Conservation (phyloP, 2,888 invertebrate species). For the Sphinx pinastri region DNA sequence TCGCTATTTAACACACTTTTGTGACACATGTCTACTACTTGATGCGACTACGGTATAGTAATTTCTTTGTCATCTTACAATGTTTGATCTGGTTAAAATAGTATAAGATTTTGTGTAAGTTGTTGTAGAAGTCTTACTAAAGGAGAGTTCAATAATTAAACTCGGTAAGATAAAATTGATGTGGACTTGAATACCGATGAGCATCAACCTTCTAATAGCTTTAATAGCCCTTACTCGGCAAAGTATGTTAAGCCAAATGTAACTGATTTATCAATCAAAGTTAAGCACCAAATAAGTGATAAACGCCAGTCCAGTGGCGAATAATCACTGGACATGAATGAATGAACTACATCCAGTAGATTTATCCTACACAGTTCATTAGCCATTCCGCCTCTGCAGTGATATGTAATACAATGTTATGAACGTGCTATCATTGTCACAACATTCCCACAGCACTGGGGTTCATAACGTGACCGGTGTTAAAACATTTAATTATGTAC, state of each 20-base stretch:
- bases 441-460: conserved; percentile 3
- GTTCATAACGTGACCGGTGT: conserved; percentile 4
- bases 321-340: no score
- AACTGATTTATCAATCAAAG: no score
- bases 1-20: conserved; percentile 20
- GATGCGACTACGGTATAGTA: not conserved
- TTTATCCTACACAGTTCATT: not conserved
- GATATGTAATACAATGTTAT: not conserved
- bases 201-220: no score
- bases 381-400: not conserved
- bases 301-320: no score
- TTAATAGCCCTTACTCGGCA: no score
- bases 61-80: not conserved
- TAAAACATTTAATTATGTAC: conserved; percentile 18
- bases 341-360: not conserved
- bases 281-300: no score
- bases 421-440: conserved; percentile 8
- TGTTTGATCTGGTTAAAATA: not conserved
- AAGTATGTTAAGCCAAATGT: no score
- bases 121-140: not conserved
- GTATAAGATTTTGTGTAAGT: not conserved
- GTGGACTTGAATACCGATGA: no score
- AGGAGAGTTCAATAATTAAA: no score
- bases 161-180: no score
- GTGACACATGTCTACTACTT: conserved; percentile 7